Percentiles rank a stretch among this genome's conserved stretches.
Evolutionary conservation across 2,888 invertebrate species (phyloP).

Genomic region (Anticlea derivata): DNA sequence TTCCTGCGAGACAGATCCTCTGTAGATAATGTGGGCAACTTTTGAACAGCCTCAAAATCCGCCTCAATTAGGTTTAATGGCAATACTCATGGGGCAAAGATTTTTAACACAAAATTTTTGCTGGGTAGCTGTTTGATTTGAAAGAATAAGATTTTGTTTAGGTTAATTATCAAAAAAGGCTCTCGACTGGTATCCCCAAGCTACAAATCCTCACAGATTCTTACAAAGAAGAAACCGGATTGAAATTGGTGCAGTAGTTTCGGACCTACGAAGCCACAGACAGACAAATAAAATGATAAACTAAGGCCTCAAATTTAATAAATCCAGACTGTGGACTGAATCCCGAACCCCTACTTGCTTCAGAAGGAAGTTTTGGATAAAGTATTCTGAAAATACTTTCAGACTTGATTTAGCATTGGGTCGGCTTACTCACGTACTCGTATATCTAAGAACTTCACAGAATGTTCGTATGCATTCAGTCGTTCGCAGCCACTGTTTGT

Average conservation of each 20-base stretch:
- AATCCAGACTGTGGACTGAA: too few relatives aligned
- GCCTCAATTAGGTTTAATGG: slow-evolving; percentile 14
- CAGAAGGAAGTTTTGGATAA: not conserved
- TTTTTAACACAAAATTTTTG: not conserved
- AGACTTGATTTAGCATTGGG: slow-evolving; percentile 6
- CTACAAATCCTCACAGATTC: too few relatives aligned
- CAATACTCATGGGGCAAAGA: slow-evolving; percentile 2
- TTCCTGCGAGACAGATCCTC: slow-evolving; percentile 51
- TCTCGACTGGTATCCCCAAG: too few relatives aligned
- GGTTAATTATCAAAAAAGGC: too few relatives aligned
- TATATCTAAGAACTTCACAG: slow-evolving; percentile 57
- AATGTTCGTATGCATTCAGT: slow-evolving; percentile 60
- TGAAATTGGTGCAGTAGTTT: too few relatives aligned
- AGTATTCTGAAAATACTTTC: not conserved
- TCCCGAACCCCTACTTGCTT: too few relatives aligned
- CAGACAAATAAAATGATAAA: too few relatives aligned
- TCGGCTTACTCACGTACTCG: slow-evolving; percentile 27
- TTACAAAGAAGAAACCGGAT: too few relatives aligned
- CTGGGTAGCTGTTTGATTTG: not conserved
- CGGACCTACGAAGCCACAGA: too few relatives aligned
- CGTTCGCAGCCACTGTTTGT: slow-evolving; percentile 69
- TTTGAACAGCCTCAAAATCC: slow-evolving; percentile 34
- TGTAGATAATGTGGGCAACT: slow-evolving; percentile 46
- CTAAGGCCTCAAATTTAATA: too few relatives aligned
- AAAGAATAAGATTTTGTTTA: too few relatives aligned